Evolutionary conservation across 2,888 invertebrate species (phyloP), one percentile per base, ranked within the genome.

Genomic region (Allophyes oxyacanthae): DNA sequence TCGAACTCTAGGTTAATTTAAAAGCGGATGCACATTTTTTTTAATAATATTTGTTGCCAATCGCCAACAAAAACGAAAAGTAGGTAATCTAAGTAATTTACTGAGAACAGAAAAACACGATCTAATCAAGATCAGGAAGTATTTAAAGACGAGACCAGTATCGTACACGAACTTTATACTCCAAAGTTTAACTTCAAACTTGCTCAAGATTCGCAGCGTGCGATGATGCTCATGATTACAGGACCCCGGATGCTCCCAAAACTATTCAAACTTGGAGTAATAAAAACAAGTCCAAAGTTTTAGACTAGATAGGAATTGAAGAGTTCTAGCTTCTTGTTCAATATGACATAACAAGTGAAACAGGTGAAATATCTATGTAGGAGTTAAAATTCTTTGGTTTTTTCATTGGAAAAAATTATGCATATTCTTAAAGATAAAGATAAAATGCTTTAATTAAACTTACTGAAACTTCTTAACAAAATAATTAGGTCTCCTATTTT

Each of bases 211-310:
- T 44, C 42, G 10, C 14, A 42, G 58, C 52, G 66, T 57, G 51
- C 44, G 62, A 65, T 62, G 73, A 57, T 59, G 44, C 45, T 53
- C 64, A 30, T 72, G 75, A 72, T 75, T 67, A 65, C 43, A 62
- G 43, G 15, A 42, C 63, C 48, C 51, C 20, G 38, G 65, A 53
- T 64, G 32, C 67, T 66, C 34, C 56, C 62, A 43, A 72, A 70
- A 58, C 72, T 63, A 67, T 60, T 57, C 63, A 37, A 70, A 72
- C 53, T 72, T 56, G 4, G 8, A n/a, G 51, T 25, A 69, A 66
- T 72, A 72, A 69, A 71, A 71, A 53, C 61, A 51, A 61, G 57
- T 53, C 32, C 38, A 26, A n/a, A 71, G 53, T 66, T 66, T 28
- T 9, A 14, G 15, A 48, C 34, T 56, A 64, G 50, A 41, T 61